Base-by-base conservation (phyloP, 2,113 vertebrate species). In the Ciconia boyciana region DNA sequence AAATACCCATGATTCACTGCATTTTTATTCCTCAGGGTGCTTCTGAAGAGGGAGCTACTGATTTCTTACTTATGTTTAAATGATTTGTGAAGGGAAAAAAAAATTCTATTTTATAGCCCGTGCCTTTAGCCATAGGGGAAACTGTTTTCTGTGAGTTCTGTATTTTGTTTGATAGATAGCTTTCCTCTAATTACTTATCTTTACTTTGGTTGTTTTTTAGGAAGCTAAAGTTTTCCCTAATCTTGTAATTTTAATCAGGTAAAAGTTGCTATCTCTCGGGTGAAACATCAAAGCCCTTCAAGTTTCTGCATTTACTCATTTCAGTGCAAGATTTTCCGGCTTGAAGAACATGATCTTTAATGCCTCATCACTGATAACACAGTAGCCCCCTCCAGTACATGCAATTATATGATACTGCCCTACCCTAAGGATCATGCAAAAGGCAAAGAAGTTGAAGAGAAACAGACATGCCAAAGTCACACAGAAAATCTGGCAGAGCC, bases 1-100 rank as follows among this genome's bases (percentile, higher is more conserved):
- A 96, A 96, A 90, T 96, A 94, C 93, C 94, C 91, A 85, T 81
- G 96, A 97, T 97, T 96, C 94, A 93, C 87, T 97, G 95, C 96
- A 85, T 81, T 94, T 96, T 89, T 94, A 97, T 94, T 96, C 96
- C 93, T 94, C 31, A 44, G 93, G 92, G 93, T 96, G 74, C 80
- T 90, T 97, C 87, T 94, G 93, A 95, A 97, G 96, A 94, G 95
- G 92, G 94, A 97, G 70, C 81, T 94, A 95, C 94, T 95, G 94
- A 97, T 95, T 96, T 95, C 94, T 94, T 91, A 94, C 92, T 96
- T 96, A 94, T 78, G 95, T 90, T 96, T 96, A 95, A 96, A 95
- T 95, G 94, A 95, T 95, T 95, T 96, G 95, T 83, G 85, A 96
- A 90, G 70, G 92, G 57, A 2, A 76, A 74, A 86, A 87, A 77